phyloP scores from a whole-genome alignment of 2,888 invertebrate species.

The Watsonalla cultraria region DNA sequence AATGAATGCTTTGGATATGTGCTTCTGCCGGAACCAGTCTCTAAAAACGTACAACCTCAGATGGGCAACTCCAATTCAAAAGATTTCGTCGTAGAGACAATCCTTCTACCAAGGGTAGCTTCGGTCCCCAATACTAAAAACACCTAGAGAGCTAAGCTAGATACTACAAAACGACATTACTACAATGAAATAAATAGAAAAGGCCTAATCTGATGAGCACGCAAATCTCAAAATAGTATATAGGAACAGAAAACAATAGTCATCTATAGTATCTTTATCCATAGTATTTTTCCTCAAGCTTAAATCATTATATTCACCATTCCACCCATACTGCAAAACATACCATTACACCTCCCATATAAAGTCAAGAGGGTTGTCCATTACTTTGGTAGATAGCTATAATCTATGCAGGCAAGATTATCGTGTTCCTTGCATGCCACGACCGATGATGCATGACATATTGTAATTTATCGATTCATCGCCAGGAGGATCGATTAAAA shows the following conservation, averaged over 20 bases:
- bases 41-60: no score
- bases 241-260: no score
- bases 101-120: no score
- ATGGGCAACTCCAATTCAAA: background rate
- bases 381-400: background rate
- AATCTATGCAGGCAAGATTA: background rate
- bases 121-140: no score
- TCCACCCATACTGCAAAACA: background rate
- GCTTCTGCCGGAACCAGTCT: no score
- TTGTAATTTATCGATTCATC: constrained; percentile 1
- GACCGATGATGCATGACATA: constrained; percentile 1
- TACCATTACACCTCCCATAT: background rate
- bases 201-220: no score
- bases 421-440: background rate
- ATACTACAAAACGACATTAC: no score
- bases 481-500: background rate
- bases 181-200: no score
- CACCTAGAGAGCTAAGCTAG: no score
- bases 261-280: no score
- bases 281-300: background rate
- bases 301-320: background rate
- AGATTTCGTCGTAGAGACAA: background rate
- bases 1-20: no score
- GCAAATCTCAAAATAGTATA: no score
- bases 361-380: background rate